Evolutionary conservation across 2,888 invertebrate species (phyloP), one percentile per base, ranked within the genome.

Genomic region (Drosophila paracracens): DNA sequence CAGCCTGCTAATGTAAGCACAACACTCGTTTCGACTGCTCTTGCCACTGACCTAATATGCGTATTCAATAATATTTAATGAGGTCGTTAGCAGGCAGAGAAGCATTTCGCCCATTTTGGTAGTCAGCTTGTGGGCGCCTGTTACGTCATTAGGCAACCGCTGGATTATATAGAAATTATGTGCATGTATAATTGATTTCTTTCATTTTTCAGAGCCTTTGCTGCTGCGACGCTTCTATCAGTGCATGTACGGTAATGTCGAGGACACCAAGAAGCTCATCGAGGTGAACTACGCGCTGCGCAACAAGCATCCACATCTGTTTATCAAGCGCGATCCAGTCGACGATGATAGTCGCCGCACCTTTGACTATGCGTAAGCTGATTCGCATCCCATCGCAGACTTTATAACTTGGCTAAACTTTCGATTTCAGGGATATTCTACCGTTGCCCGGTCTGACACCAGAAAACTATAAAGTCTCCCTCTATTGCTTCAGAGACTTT

Each of bases 381-480:
- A 11, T n/a, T 27, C 7, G 3, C 21, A 21, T 36, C n/a, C 16
- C n/a, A 27, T 6, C 18, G 13, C 10, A 31, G 3, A 7, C 1
- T n/a, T 31, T 16, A 13, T 11, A 40, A 57, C 4, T 25, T 56
- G 33, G 11, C 4, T 40, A 2, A 56, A n/a, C 18, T 48, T 60
- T 64, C 11, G 13, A 38, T 58, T 54, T 36, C 93, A 96, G 96
- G 21, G 95, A 96, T 90, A 94, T 95, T 93, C 87, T 95, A 27
- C 95, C 96, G 0, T 93, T 96, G 11, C 96, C 96, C 1, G 94
- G 94, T 76, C 93, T 94, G 70, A 95, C 96, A 1, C 94, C 94
- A 69, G 94, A 95, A 70, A 95, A 95, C 83, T 95, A 95, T 91
- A 95, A 95, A 89, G 93, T 96, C 0, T 95, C 95, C 78, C 93